Base-by-base conservation (phyloP, 2,797 vertebrate genomes). In the Tamandua tetradactyla region DNA sequence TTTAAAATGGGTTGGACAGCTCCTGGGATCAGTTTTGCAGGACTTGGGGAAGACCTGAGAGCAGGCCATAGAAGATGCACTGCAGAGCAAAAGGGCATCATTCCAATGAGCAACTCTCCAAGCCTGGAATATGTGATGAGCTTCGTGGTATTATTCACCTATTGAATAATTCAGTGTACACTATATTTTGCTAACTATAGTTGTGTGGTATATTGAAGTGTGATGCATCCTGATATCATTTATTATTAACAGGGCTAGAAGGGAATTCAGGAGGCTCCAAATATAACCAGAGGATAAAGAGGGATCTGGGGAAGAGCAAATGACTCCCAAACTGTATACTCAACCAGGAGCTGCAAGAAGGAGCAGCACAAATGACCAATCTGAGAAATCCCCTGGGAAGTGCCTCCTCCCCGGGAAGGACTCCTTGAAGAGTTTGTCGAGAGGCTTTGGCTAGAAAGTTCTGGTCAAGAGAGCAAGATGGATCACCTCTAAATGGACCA, bases 81-180 rank as follows among this genome's bases (percentile, higher is more conserved):
- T 30, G 17, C 32, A 4, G 64, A 49, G 25, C 8, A 68, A 30
- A 72, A 89, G 17, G 5, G 7, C 2, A 15, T 68, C 88, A 74
- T 83, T 64, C 55, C n/a, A 32, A 4, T 5, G 32, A 87, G 27
- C 83, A 59, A 3, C 15, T 71, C 27, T 59, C 30, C 0, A 0
- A 23, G 30, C 87, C 75, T 80, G 59, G 47, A 25, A 47, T 71
- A 4, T 13, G 30, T 44, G 68, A 74, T 47, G 62, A 78, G 47
- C 11, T 84, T 59, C 0, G 0, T 35, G 78, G 68, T 68, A 17
- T 85, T 87, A 59, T 82, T 86, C 90, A 69, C 57, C 74, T 72
- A n/a, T 25, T 93, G 95, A 94, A 94, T 94, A 93, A 94, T 93
- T 96, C 96, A 96, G 82, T 15, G 0, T 30, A 1, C 47, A 85